Base-by-base conservation (phyloP, 1,140 invertebrate species). In the Euschistus heros region DNA sequence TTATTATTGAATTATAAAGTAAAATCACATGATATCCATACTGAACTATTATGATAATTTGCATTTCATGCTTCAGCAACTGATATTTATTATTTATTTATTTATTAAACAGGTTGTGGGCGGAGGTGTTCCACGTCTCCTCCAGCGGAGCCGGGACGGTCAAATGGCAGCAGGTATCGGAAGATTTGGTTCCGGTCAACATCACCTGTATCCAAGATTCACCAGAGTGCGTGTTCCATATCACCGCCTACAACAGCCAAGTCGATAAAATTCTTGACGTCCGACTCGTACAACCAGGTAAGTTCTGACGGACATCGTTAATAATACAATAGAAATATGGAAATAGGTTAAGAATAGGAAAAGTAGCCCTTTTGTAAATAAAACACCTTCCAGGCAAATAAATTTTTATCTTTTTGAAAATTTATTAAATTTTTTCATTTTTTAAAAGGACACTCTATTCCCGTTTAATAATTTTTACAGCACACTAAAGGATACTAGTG, bases 251-350 rank as follows among this genome's bases (percentile, higher is more conserved):
- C 80, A 97, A 97, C 80, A 93, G 92, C 73, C 93, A 97, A 77
- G 94, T 97, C 70, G 94, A 97, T 76, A 97, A 97, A 81, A 97
- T 98, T 71, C 85, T 97, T 69, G 94, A 98, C 75, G 92, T 97
- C 63, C 87, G 92, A 81, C 87, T 98, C 73, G 85, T 93, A 57
- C 94, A 98, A 76, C 94, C 94, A 79, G 94, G 94, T 97, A 80
- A 80, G 47, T 22, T n/a, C n/a, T n/a, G n/a, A n/a, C n/a, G n/a
- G n/a, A n/a, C n/a, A n/a, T n/a, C n/a, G n/a, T n/a, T n/a, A n/a
- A n/a, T n/a, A n/a, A n/a, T n/a, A n/a, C n/a, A n/a, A n/a, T n/a
- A n/a, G n/a, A n/a, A n/a, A n/a, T n/a, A n/a, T n/a, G n/a, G n/a
- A n/a, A n/a, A n/a, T n/a, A n/a, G n/a, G n/a, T n/a, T n/a, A n/a